Base-by-base conservation (phyloP, 2,888 invertebrate species). In the Invenusta paracnida region DNA sequence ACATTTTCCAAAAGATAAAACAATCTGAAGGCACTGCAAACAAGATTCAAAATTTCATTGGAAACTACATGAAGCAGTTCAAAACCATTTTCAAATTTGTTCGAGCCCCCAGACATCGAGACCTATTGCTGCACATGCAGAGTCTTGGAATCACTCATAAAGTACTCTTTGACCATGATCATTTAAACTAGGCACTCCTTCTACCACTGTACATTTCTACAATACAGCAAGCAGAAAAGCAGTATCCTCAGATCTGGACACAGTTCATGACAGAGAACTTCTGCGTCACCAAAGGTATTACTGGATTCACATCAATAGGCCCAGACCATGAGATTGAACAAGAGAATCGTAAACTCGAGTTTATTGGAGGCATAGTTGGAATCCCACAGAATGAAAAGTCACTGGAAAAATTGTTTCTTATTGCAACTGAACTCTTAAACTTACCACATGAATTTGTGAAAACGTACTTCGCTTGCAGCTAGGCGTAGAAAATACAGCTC, bases 271-370 rank as follows among this genome's bases (percentile, higher is more conserved):
- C 85, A 67, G 85, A 83, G 27, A 85, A 85, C 85, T 85, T 85
- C 28, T 85, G 85, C 84, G 85, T 85, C 82, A 85, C 82, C 23
- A 84, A 85, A 25, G 85, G 83, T 29, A 17, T 85, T 27, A 27
- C 82, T 83, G 85, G 85, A 28, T 85, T 85, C 85, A 85, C 85
- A 81, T 84, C 85, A 85, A 85, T 85, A 85, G 82, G 11, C 81
- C 85, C 82, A 84, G 85, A 85, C 85, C 85, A 85, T 85, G 83
- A 67, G n/a, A 85, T 85, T 28, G 85, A 85, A 83, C 84, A 85
- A 28, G 85, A 85, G 30, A 85, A 85, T 83, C 85, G 83, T 29
- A 29, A 28, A 82, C 85, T 85, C 28, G 84, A 85, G 66, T 84
- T 85, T 5, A 82, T 85, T 84, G 81, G 85, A 48, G 85, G 81